Evolutionary conservation across 1,140 invertebrate species (phyloP), one percentile per base, ranked within the genome.

Genomic region (Micrasema longulum): DNA sequence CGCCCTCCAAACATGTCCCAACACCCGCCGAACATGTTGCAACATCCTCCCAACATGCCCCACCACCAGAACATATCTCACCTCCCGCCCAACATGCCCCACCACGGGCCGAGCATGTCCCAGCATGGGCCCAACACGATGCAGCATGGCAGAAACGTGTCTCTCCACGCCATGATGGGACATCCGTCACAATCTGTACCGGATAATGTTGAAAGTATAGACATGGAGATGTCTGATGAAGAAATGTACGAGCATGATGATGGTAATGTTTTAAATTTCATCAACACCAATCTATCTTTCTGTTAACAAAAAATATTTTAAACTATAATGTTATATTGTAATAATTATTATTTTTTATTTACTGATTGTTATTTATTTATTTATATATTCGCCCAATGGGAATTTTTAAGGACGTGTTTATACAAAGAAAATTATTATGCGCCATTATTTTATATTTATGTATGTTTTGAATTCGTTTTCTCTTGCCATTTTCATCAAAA

Each of bases 221-320:
- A 85, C 48, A 85, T 85, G 84, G 84, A 85, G 26, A 71, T 85
- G 6, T 85, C 84, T 1, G 84, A 85, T 48, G 84, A 85, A 36
- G 84, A 85, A 63, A 55, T 67, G 53, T 57, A 69, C 23, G 60
- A 57, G 0, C 55, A 70, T 14, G 70, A 72, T 50, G 74, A 76
- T 63, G 74, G 71, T 76, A 70, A 66, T 65, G 9, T 43, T 43
- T 41, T 45, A 10, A 38, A 6, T 43, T 62, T 5, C 18, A 38
- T 1, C n/a, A n/a, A n/a, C n/a, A n/a, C n/a, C n/a, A n/a, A n/a
- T n/a, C n/a, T n/a, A n/a, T n/a, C n/a, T n/a, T n/a, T n/a, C n/a
- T n/a, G n/a, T n/a, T n/a, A n/a, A n/a, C n/a, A n/a, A n/a, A n/a
- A n/a, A n/a, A n/a, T n/a, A n/a, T n/a, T n/a, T n/a, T n/a, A n/a